Percentiles rank a stretch among this genome's conserved stretches.
Conservation (phyloP, 2,888 invertebrate genomes). For the Pterobdella sp. region DNA sequence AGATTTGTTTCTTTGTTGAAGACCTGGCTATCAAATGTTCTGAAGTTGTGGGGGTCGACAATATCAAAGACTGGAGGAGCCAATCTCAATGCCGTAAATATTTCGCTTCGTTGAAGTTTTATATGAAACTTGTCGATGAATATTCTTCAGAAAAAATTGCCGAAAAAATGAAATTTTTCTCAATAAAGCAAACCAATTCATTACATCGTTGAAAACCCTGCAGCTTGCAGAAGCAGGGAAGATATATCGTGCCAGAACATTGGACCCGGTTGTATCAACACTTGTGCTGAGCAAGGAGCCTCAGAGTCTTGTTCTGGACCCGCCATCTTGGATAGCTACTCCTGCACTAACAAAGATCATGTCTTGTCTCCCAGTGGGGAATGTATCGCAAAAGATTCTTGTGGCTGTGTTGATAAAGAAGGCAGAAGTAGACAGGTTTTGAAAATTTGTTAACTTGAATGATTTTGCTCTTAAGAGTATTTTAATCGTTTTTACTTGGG, state of each 20-base stretch:
- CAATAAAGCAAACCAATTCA: not conserved
- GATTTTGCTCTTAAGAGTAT: not conserved
- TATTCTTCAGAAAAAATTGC: not conserved
- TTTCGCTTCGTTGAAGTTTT: not conserved
- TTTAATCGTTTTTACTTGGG: not conserved
- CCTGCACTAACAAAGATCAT: not conserved
- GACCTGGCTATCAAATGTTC: not conserved
- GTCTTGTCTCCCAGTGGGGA: not conserved
- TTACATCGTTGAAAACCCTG: not conserved
- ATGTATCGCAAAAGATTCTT: slow-evolving; percentile 4
- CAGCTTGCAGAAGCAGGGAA: not conserved
- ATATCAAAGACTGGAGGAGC: not conserved
- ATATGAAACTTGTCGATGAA: not conserved
- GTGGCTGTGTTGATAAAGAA: slow-evolving; percentile 17
- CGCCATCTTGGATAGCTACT: slow-evolving; percentile 6
- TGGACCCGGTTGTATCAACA: slow-evolving; percentile 17
- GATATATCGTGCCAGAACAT: not conserved
- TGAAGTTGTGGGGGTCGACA: slow-evolving; percentile 4
- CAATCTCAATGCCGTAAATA: not conserved
- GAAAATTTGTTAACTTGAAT: not conserved
- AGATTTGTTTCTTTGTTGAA: not conserved
- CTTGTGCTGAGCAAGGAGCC: not conserved
- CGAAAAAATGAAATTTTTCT: not conserved
- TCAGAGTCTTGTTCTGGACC: not conserved
- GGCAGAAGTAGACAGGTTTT: not conserved